Percentiles rank a stretch among this genome's conserved stretches.
Evolutionary conservation across 2,113 vertebrate genomes (phyloP).

Genomic region (Marmota monax): DNA sequence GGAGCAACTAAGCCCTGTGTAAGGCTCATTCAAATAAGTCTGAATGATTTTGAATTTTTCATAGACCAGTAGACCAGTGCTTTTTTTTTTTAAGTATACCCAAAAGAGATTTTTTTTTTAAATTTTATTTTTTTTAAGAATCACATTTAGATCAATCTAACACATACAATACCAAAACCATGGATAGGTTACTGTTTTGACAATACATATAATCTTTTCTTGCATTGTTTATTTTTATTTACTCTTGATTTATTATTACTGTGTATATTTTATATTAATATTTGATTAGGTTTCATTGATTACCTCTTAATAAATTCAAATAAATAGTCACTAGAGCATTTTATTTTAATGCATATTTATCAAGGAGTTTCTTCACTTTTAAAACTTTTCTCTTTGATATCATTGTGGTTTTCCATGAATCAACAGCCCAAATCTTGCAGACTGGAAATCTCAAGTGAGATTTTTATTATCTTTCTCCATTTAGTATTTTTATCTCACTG

Average conservation of each 20-base stretch:
- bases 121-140: not conserved
- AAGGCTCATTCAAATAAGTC: not conserved
- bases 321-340: not conserved
- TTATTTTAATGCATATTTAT: conserved; percentile 22
- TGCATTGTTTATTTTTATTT: conserved; percentile 45
- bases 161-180: not conserved
- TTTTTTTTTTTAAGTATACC: not conserved
- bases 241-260: not conserved
- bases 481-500: not conserved
- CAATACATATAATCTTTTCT: not conserved
- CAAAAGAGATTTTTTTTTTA: not conserved
- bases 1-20: not conserved
- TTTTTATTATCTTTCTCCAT: not conserved
- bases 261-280: conserved; percentile 19
- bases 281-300: conserved; percentile 25
- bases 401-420: not conserved
- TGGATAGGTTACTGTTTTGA: not conserved
- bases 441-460: not conserved
- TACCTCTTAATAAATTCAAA: conserved; percentile 36
- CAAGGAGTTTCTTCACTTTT: not conserved
- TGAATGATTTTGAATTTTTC: conserved; percentile 18
- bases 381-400: not conserved
- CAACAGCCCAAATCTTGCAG: not conserved
- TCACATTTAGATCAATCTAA: not conserved
- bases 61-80: not conserved